Evolutionary conservation across 2,113 vertebrate genomes (phyloP), one percentile per base, ranked within the genome.

Genomic region (Cyanocitta stelleri): DNA sequence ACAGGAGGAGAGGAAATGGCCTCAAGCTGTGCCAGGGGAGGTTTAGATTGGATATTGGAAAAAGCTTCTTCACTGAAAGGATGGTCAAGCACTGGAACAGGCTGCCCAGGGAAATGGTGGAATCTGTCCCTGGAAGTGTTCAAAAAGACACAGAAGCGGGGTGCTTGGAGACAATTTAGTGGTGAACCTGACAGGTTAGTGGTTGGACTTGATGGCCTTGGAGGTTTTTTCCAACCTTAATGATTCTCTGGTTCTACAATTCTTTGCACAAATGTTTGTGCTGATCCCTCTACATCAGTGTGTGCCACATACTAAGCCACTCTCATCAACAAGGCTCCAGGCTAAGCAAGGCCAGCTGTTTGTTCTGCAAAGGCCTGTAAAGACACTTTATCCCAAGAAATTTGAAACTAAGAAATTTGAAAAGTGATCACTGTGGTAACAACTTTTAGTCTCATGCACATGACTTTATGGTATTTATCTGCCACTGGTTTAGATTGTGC

Each of bases 81-180:
- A 9, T 13, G 26, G 20, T 32, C 27, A 71, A 32, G 10, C 49
- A 49, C 26, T 49, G 41, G 41, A 49, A 69, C 21, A 49, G 15
- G 10, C 41, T 62, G n/a, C 35, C 29, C 48, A 56, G 56, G 27
- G 16, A 61, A 54, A 24, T 3, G 23, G 14, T 54, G n/a, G 49
- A 33, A 63, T 55, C 33, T 61, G 30, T 27, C 41, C 21, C 12
- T 55, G 32, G 17, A 33, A 84, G 10, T 23, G 15, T 5, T 63
- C 56, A 69, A 56, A 29, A 49, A 33, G n/a, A 49, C 41, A 39
- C 0, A 0, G 8, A 37, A 10, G 18, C 55, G 63, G 6, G 5
- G 8, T 37, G 18, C 35, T 29, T 71, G 49, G 64, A 63, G 22
- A 37, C 4, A 69, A 37, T 43, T 20, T 16, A 69, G 35, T 62